Evolutionary conservation across 2,888 invertebrate genomes (phyloP).

Genomic region (Acleris holmiana): DNA sequence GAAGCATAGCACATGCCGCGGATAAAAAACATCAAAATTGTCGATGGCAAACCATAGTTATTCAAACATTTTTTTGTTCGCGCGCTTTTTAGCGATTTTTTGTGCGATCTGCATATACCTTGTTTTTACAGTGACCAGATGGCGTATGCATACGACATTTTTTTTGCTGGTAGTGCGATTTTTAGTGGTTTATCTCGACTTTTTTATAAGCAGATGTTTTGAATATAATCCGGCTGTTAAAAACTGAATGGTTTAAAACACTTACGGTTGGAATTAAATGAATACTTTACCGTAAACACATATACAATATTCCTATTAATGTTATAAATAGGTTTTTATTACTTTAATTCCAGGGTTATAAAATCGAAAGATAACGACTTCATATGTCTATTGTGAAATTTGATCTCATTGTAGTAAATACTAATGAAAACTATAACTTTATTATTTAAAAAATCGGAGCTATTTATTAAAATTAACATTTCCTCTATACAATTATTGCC

Average conservation of each 20-base stretch:
- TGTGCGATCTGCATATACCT: conserved; percentile 58
- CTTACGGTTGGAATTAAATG: not conserved
- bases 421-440: no score
- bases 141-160: conserved; percentile 83
- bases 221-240: conserved; percentile 51
- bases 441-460: no score
- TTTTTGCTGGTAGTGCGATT: conserved; percentile 75
- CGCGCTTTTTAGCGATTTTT: conserved; percentile 75
- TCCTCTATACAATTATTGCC: no score
- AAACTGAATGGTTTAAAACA: conserved; percentile 7
- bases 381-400: no score
- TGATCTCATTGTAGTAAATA: no score
- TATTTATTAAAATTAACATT: no score
- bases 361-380: no score
- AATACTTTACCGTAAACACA: not conserved
- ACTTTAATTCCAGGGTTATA: no score
- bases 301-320: no score
- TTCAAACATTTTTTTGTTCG: conserved; percentile 51
- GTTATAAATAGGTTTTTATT: no score
- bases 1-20: conserved; percentile 75
- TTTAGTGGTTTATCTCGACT: conserved; percentile 73
- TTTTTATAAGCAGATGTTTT: conserved; percentile 78
- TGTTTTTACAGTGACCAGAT: conserved; percentile 77
- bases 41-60: conserved; percentile 55
- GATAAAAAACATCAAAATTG: conserved; percentile 59